Percentiles rank a stretch among this genome's conserved stretches.
These are phyloP conservation scores for Rhynchotus rufescens DNA, from an alignment of 2,797 vertebrate species.

Conservation along the genomic window DNA sequence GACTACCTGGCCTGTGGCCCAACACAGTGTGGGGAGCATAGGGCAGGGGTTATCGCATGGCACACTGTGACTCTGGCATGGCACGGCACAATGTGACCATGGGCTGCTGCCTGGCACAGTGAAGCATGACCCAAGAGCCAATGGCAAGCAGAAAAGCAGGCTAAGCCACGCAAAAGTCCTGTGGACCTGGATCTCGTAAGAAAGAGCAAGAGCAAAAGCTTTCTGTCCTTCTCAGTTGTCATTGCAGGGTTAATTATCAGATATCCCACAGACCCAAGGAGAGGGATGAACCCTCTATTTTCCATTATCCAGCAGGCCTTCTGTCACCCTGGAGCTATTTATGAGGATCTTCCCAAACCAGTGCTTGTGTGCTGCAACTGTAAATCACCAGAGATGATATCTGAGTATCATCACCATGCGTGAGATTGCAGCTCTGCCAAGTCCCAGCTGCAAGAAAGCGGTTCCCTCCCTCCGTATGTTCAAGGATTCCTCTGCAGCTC, in stretches of 20 bases:
- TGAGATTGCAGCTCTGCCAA: slow-evolving; percentile 23
- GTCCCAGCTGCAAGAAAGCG: slow-evolving; percentile 44
- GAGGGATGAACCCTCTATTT: slow-evolving; percentile 19
- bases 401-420: slow-evolving; percentile 44
- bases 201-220: not conserved
- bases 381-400: slow-evolving; percentile 66
- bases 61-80: not conserved
- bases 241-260: not conserved
- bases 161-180: not conserved
- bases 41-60: not conserved
- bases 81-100: not conserved
- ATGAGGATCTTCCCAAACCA: slow-evolving; percentile 52
- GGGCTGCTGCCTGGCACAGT: accelerated
- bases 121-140: too few species aligned
- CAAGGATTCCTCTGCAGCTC: not conserved
- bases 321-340: slow-evolving; percentile 45
- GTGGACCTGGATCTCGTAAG: not conserved
- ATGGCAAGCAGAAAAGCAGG: not conserved
- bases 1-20: not conserved
- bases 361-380: not conserved
- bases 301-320: slow-evolving; percentile 58
- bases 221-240: not conserved
- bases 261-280: not conserved
- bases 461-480: not conserved
- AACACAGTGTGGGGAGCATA: accelerated